A percentile compares a stretch with the other conserved stretches of the same genome.
These are phyloP conservation scores for Cheirogaleus medius DNA, from an alignment of 2,113 vertebrate species.

Conservation along the genomic window DNA sequence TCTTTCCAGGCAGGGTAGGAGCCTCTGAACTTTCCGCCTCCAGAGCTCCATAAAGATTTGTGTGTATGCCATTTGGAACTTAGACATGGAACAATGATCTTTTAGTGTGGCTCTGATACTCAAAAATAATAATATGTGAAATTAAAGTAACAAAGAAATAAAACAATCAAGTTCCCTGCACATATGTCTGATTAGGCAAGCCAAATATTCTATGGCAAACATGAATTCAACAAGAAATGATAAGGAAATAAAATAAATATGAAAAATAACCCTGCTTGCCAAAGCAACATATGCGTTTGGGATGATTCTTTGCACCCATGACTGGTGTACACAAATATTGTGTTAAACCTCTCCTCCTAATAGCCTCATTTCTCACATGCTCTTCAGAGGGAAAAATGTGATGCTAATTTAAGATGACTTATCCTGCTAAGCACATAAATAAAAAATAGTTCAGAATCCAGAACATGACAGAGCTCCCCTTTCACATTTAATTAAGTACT, in stretches of 20 bases:
- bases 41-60: neutral
- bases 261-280: conserved; percentile 58
- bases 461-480: conserved; percentile 74
- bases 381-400: conserved; percentile 79
- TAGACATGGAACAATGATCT: neutral
- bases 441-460: conserved; percentile 80
- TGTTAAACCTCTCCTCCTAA: conserved; percentile 75
- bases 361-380: conserved; percentile 77
- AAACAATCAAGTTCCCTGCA: neutral
- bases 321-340: conserved; percentile 76
- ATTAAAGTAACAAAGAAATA: conserved; percentile 7
- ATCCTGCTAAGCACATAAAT: conserved; percentile 79
- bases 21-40: neutral
- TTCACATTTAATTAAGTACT: conserved; percentile 80
- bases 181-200: conserved; percentile 39
- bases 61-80: neutral
- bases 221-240: conserved; percentile 65
- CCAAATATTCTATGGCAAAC: conserved; percentile 42
- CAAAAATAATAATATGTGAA: conserved; percentile 11
- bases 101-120: neutral
- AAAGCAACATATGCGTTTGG: conserved; percentile 67
- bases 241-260: conserved; percentile 68
- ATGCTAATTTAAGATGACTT: conserved; percentile 81
- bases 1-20: neutral
- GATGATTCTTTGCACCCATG: conserved; percentile 67